Base-by-base conservation (phyloP, 2,797 vertebrate species). In the Galaxias olidus region DNA sequence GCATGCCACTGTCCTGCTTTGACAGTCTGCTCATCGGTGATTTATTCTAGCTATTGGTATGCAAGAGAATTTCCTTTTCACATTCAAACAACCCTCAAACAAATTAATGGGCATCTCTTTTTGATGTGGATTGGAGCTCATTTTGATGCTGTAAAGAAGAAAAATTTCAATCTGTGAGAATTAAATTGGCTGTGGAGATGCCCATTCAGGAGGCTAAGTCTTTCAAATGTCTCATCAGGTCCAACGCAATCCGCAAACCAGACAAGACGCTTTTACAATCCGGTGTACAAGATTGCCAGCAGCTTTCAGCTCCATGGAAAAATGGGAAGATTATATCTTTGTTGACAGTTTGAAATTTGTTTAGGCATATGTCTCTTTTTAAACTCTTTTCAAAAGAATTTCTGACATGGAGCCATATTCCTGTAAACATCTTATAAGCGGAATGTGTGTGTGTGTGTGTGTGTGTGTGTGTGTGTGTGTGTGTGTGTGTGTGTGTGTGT, bases 91-190 rank as follows among this genome's bases (percentile, higher is more conserved):
- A 83, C 73, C 76, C 69, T 73, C 54, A 65, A 65, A 84, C 75
- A 84, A 87, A 88, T 86, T 84, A 83, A 45, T 76, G 67, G 59
- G 73, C 51, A 71, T 78, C 81, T 85, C 72, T 61, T 64, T 84
- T 81, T 86, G 80, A 82, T 86, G 83, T 73, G 59, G 66, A 71
- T 72, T 78, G 81, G 85, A 85, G 81, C 76, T 83, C 57, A 83
- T 85, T 87, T 84, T 84, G 74, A 78, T 72, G 72, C 53, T 59
- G 78, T 83, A 87, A 89, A 88, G 83, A 87, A 81, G 77, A 86
- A 45, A 73, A 74, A 84, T 80, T 73, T 71, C 61, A 82, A 77
- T 84, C 81, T 80, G 69, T 71, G 64, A 66, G 66, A 85, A 83
- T 84, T 78, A 84, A 84, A 87, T 88, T 80, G 76, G 81, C 72